phyloP scores from a whole-genome alignment of 2,888 invertebrate species.

The Pachycephus smyrnensis region DNA sequence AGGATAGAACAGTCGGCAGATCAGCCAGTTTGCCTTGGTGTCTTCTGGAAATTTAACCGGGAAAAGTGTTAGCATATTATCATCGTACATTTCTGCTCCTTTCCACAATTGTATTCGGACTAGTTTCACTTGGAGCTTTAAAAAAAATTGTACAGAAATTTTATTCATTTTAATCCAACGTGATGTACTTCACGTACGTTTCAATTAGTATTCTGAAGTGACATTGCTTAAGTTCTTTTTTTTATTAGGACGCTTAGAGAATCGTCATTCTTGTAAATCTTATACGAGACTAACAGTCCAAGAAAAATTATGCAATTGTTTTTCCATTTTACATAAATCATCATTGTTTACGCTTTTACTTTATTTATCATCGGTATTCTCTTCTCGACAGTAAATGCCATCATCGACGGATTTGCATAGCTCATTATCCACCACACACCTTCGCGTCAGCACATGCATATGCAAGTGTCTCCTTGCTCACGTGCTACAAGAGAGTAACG shows the following conservation, averaged over 20 bases:
- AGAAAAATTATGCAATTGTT: background rate
- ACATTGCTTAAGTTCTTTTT: background rate
- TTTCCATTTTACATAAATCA: too few species aligned
- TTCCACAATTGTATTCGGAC: background rate
- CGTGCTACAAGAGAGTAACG: conserved; percentile 6
- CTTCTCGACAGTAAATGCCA: conserved; percentile 13
- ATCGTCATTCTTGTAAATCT: background rate
- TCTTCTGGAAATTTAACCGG: background rate
- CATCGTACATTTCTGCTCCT: background rate
- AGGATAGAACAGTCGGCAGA: background rate
- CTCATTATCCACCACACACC: conserved; percentile 14
- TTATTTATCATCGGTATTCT: background rate
- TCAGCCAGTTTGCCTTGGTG: background rate
- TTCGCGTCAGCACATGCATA: background rate
- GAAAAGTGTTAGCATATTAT: background rate
- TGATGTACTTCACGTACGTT: background rate
- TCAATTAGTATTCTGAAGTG: background rate
- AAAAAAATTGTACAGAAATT: background rate
- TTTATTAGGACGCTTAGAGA: background rate
- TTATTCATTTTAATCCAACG: background rate
- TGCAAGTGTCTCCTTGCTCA: background rate
- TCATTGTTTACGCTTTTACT: background rate
- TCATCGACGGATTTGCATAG: conserved; percentile 19
- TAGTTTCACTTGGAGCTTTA: background rate
- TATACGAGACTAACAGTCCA: background rate